These are phyloP conservation scores for Montipora foliosa DNA, from an alignment of 64 coral and sea anemone species.

Conservation along the genomic window DNA sequence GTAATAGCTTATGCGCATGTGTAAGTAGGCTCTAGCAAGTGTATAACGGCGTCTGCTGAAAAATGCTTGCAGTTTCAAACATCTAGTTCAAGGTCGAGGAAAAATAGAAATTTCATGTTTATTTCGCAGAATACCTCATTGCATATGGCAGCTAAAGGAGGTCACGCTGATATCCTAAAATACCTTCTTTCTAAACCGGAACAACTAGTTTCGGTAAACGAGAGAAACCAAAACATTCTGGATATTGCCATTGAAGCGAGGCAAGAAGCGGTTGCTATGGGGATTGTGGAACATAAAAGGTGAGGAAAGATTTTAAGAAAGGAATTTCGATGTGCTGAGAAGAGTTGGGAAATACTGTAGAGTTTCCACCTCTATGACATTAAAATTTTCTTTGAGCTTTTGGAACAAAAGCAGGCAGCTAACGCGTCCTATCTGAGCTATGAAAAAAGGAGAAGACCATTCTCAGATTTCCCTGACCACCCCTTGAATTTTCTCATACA, in stretches of 20 bases:
- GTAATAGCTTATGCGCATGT: too few relatives aligned
- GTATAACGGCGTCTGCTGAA: too few relatives aligned
- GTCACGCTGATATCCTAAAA: slow-evolving; percentile 83
- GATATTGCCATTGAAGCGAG: slow-evolving; percentile 91
- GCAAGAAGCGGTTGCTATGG: slow-evolving; percentile 89
- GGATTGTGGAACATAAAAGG: slow-evolving; percentile 84
- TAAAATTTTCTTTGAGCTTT: too few relatives aligned
- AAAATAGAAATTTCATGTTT: background rate
- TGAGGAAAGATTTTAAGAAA: background rate
- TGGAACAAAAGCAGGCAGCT: too few relatives aligned
- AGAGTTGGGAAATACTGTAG: background rate
- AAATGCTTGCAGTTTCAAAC: too few relatives aligned
- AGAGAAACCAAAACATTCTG: slow-evolving; percentile 91
- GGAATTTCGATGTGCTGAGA: background rate
- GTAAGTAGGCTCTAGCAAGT: background rate
- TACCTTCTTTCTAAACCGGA: slow-evolving; percentile 83
- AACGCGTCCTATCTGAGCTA: too few relatives aligned
- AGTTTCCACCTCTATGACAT: too few relatives aligned
- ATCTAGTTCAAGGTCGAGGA: too few relatives aligned
- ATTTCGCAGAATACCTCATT: slow-evolving; percentile 80
- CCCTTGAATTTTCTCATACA: too few relatives aligned
- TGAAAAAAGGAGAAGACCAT: too few relatives aligned
- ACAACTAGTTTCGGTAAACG: slow-evolving; percentile 89
- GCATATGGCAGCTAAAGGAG: slow-evolving; percentile 89
- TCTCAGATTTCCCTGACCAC: too few relatives aligned